A percentile compares a stretch with the other conserved stretches of the same genome.
Evolutionary conservation across 2,888 invertebrate genomes (phyloP).

Genomic region (Amphipoea lucens): DNA sequence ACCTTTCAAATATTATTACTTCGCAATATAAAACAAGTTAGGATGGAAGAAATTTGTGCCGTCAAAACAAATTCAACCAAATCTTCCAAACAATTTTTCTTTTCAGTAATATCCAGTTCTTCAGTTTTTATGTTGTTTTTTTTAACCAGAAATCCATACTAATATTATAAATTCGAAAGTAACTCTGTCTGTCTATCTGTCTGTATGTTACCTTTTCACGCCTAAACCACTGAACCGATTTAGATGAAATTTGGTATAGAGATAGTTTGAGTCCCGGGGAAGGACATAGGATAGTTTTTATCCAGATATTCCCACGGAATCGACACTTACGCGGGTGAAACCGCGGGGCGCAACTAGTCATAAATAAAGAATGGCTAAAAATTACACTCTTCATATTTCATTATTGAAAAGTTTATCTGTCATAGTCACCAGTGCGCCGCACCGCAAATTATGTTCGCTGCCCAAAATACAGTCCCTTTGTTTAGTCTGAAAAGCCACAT

Average conservation of each 20-base stretch:
- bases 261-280: no score
- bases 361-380: neutral
- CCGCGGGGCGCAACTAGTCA: no score
- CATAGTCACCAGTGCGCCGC: neutral
- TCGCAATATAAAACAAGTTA: neutral
- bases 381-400: neutral
- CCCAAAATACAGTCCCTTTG: conserved; percentile 42
- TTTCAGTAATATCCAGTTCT: neutral
- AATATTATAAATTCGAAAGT: no score
- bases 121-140: neutral
- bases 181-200: no score
- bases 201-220: no score
- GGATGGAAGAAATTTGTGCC: neutral
- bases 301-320: no score
- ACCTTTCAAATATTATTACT: neutral
- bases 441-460: conserved; percentile 43
- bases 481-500: conserved; percentile 26
- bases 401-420: conserved; percentile 20
- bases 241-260: no score
- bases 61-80: neutral
- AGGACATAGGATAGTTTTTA: no score
- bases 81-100: neutral
- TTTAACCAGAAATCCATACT: no score
- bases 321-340: no score
- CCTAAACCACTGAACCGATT: no score